Evolutionary conservation across 2,113 vertebrate genomes (phyloP).

Genomic region (Podocnemis expansa): DNA sequence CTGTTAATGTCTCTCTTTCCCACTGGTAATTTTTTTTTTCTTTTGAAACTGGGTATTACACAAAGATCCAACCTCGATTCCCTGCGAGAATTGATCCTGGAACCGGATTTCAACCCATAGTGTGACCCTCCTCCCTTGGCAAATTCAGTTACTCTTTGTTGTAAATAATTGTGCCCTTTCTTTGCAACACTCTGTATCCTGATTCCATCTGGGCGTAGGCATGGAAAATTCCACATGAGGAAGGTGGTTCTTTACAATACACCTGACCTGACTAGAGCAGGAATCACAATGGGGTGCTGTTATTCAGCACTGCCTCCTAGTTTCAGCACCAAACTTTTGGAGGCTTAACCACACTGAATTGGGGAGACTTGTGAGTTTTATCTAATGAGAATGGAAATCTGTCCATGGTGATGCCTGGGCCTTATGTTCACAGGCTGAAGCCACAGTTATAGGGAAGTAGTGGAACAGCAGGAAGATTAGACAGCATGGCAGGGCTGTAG

Average conservation of each 20-base stretch:
- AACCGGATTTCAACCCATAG: not conserved
- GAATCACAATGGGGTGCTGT: not conserved
- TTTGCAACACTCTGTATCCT: not conserved
- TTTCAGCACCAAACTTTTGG: not conserved
- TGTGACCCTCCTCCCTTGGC: accelerated
- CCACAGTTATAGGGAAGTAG: not conserved
- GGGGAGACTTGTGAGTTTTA: not conserved
- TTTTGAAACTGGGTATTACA: not conserved
- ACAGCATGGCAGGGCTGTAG: too few species aligned
- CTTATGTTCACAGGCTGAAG: not conserved
- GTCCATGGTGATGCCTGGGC: not conserved
- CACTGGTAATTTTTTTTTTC: not conserved
- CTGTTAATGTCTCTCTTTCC: not conserved
- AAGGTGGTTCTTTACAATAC: not conserved
- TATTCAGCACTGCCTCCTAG: not conserved
- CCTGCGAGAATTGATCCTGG: not conserved
- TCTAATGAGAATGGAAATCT: not conserved
- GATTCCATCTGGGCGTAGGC: not conserved
- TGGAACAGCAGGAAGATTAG: not conserved
- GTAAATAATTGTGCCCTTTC: not conserved
- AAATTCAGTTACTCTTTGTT: not conserved
- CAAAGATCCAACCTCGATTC: not conserved
- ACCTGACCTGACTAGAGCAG: not conserved
- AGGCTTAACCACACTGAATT: not conserved
- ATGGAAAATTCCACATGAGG: not conserved